Evolutionary conservation across 2,113 vertebrate genomes (phyloP).

Genomic region (Brachypodius melanocephalos): DNA sequence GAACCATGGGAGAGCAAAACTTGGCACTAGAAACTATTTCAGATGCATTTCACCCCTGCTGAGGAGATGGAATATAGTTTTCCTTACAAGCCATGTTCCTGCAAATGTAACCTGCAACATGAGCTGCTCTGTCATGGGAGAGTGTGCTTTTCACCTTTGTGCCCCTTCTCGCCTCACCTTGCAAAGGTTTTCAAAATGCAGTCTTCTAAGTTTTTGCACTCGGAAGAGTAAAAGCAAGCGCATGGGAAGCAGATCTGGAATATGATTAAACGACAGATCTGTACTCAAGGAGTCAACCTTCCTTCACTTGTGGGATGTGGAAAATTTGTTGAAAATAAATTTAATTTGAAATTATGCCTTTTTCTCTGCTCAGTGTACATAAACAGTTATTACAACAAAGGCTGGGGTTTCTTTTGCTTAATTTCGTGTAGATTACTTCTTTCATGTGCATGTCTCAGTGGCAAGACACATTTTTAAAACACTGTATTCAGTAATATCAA

Average conservation of each 20-base stretch:
- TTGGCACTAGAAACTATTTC: background rate
- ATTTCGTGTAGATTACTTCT: background rate
- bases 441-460: background rate
- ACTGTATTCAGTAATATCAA: background rate
- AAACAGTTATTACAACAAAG: background rate
- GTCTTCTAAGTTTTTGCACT: background rate
- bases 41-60: background rate
- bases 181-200: background rate
- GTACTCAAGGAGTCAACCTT: background rate
- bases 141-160: background rate
- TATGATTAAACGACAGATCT: background rate
- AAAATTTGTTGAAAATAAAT: background rate
- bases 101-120: background rate
- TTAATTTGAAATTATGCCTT: background rate
- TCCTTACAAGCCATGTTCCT: background rate
- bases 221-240: background rate
- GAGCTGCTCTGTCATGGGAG: background rate
- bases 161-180: background rate
- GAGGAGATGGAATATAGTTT: background rate
- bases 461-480: background rate
- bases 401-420: background rate
- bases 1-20: background rate
- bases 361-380: background rate
- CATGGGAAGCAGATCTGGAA: background rate
- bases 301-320: background rate